phyloP scores from a whole-genome alignment of 2,113 vertebrate species.

The Probosciger aterrimus region DNA sequence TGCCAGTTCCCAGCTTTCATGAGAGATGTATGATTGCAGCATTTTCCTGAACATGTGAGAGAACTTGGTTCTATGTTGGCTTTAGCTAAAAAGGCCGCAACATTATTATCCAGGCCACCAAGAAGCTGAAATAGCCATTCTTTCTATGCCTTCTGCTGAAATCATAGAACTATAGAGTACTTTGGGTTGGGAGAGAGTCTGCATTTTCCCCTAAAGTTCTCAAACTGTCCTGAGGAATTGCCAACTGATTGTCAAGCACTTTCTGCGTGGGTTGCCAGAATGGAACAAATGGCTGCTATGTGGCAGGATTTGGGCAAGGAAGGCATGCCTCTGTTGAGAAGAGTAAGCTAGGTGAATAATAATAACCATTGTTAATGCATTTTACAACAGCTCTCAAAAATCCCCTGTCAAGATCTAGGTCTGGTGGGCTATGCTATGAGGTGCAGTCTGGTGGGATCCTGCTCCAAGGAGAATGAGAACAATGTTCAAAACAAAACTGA shows the following conservation, averaged over 20 bases:
- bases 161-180: not conserved
- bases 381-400: not conserved
- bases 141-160: not conserved
- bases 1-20: not conserved
- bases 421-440: rapidly evolving
- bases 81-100: not conserved
- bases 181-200: not conserved
- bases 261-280: not conserved
- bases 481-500: not conserved
- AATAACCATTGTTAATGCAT: not conserved
- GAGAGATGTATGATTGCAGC: not conserved
- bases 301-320: not conserved
- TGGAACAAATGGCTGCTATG: not conserved
- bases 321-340: not conserved
- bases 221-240: not conserved
- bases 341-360: not conserved
- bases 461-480: not conserved
- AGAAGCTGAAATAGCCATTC: not conserved
- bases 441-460: not conserved
- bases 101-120: not conserved
- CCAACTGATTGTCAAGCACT: not conserved
- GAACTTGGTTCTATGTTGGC: not conserved
- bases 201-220: not conserved
- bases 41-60: not conserved
- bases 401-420: not conserved